phyloP scores from a whole-genome alignment of 1,140 invertebrate genomes.

The Hydropsyche tenuis region DNA sequence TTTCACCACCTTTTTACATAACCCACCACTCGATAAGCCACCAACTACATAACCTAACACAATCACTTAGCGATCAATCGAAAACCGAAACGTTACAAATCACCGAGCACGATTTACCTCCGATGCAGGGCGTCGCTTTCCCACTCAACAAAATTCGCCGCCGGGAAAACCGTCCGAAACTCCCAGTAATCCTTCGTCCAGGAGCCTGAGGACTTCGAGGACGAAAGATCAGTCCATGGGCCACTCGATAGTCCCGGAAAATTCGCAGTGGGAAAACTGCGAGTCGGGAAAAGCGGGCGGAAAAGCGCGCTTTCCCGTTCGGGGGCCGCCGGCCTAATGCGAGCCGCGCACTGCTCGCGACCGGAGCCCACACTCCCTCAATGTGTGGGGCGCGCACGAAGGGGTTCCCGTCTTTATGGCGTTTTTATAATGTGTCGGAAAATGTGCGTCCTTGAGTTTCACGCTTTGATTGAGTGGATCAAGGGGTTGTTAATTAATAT shows the following conservation, averaged over 20 bases:
- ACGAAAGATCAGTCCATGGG: too few relatives aligned
- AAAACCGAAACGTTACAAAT: not conserved
- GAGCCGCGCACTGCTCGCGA: not conserved
- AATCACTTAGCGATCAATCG: too few relatives aligned
- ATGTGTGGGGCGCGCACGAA: not conserved
- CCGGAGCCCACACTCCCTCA: not conserved
- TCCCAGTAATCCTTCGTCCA: not conserved
- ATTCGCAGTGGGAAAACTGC: not conserved
- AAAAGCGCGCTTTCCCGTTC: slow-evolving; percentile 26
- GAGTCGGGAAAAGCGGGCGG: not conserved
- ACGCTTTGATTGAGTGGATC: too few relatives aligned
- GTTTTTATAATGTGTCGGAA: too few relatives aligned
- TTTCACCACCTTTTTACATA: too few relatives aligned
- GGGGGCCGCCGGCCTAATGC: slow-evolving; percentile 26
- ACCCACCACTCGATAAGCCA: too few relatives aligned
- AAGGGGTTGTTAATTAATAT: too few relatives aligned
- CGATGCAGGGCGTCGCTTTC: not conserved
- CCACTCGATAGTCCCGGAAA: not conserved
- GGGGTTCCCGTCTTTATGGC: not conserved
- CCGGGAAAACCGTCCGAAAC: slow-evolving; percentile 4
- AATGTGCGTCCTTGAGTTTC: too few relatives aligned
- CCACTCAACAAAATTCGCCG: too few relatives aligned
- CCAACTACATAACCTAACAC: too few relatives aligned
- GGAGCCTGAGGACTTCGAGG: not conserved
- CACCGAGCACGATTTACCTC: too few relatives aligned